Evolutionary conservation across 1,140 invertebrate species (phyloP).

Genomic region (Frieseomelitta varia): DNA sequence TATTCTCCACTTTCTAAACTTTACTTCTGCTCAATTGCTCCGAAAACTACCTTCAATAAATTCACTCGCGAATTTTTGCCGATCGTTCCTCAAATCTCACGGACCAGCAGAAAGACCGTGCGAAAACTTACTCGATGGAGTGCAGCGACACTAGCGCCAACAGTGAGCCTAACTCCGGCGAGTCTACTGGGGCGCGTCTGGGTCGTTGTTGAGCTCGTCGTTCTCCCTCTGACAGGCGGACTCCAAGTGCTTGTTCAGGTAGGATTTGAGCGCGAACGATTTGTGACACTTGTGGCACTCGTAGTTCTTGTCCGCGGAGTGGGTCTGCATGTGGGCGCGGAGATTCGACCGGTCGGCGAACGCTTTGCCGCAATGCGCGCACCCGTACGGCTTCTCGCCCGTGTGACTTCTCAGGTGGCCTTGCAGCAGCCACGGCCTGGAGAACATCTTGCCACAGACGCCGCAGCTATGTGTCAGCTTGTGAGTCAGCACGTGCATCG

Average conservation of each 20-base stretch:
- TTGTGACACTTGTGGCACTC: constrained; percentile 95
- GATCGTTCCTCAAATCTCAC: neutral
- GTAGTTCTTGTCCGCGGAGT: constrained; percentile 94
- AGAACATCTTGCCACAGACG: constrained; percentile 96
- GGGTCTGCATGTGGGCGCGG: constrained; percentile 96
- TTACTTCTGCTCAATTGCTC: no score
- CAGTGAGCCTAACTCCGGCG: no score
- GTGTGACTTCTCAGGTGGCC: constrained; percentile 97
- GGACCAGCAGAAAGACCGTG: no score
- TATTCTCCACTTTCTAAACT: no score
- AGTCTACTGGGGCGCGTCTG: constrained; percentile 60
- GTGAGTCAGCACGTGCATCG: constrained; percentile 98
- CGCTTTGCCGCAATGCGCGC: constrained; percentile 98
- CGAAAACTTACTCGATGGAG: constrained; percentile 2
- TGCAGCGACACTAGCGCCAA: neutral
- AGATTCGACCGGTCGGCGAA: constrained; percentile 98
- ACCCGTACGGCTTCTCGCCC: constrained; percentile 98
- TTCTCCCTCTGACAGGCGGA: constrained; percentile 89
- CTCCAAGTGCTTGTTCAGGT: constrained; percentile 98
- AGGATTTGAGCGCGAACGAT: constrained; percentile 97
- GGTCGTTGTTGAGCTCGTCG: constrained; percentile 74
- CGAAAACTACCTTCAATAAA: neutral
- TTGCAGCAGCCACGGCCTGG: constrained; percentile 95
- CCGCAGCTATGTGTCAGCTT: constrained; percentile 95
- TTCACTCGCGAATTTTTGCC: neutral